These are phyloP conservation scores for Nycticebus coucang DNA, from an alignment of 2,113 vertebrate genomes.

Conservation along the genomic window DNA sequence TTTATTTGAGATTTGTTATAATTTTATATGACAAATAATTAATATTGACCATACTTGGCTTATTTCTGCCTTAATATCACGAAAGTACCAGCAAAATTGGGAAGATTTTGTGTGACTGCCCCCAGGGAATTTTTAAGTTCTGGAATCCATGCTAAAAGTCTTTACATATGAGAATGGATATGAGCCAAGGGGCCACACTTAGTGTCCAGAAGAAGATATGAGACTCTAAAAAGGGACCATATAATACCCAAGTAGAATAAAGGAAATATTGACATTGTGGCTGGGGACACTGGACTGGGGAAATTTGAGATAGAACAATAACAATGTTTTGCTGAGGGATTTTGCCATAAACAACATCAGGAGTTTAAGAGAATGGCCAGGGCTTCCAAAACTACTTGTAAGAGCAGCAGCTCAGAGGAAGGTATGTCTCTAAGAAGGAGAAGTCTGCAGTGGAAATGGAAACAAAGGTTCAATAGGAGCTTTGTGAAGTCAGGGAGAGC, in stretches of 20 bases:
- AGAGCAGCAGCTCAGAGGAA: not conserved
- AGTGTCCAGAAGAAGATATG: not conserved
- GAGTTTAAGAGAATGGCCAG: not conserved
- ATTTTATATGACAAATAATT: not conserved
- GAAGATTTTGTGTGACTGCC: not conserved
- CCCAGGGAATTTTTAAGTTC: not conserved
- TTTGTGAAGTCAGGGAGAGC: not conserved
- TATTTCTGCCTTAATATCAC: not conserved
- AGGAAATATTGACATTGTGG: slow-evolving; percentile 34
- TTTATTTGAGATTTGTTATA: not conserved
- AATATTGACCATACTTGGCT: not conserved
- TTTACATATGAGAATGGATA: not conserved
- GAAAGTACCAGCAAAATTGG: not conserved
- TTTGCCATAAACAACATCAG: not conserved
- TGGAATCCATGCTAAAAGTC: not conserved
- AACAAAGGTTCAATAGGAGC: not conserved
- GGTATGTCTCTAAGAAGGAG: not conserved
- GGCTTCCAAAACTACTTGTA: not conserved
- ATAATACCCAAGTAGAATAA: not conserved
- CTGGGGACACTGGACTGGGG: not conserved
- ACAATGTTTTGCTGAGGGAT: not conserved
- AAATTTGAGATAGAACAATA: slow-evolving; percentile 5
- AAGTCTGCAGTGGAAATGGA: not conserved
- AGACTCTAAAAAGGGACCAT: not conserved
- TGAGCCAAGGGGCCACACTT: not conserved